Conservation (phyloP, 2,888 invertebrate species). For the Xylota segnis region DNA sequence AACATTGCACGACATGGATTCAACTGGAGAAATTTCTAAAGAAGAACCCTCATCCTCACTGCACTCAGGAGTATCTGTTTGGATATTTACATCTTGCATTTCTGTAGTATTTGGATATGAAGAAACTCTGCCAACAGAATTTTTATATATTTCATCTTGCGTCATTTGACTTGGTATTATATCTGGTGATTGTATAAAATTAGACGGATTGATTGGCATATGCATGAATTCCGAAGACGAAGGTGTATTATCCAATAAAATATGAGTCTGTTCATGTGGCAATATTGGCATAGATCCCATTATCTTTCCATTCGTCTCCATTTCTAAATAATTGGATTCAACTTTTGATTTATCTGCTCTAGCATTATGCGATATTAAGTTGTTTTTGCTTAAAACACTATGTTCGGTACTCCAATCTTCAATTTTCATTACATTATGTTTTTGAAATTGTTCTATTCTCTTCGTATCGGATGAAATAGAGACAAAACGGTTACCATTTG, state of each 20-base stretch:
- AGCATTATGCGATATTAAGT: not conserved
- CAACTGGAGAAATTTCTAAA: slow-evolving; percentile 46
- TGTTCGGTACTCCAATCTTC: slow-evolving; percentile 87
- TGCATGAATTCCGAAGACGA: slow-evolving; percentile 27
- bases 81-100: slow-evolving; percentile 93
- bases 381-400: slow-evolving; percentile 16
- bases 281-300: slow-evolving; percentile 7
- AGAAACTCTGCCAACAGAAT: slow-evolving; percentile 4
- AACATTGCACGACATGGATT: not conserved
- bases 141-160: slow-evolving; percentile 24
- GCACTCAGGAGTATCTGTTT: slow-evolving; percentile 90
- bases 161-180: not conserved
- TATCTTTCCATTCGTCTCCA: slow-evolving; percentile 22
- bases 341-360: slow-evolving; percentile 29
- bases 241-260: slow-evolving; percentile 30
- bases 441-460: slow-evolving; percentile 84
- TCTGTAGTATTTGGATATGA: slow-evolving; percentile 83
- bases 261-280: slow-evolving; percentile 18
- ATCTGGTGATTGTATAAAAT: slow-evolving; percentile 21
- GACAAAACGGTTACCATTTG: slow-evolving; percentile 88
- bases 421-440: slow-evolving; percentile 88
- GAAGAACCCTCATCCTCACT: slow-evolving; percentile 87
- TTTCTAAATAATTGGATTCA: slow-evolving; percentile 16
- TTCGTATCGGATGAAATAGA: slow-evolving; percentile 86
- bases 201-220: slow-evolving; percentile 20